These are phyloP conservation scores for Papilio polyxenes DNA, from an alignment of 1,140 invertebrate species.

Conservation along the genomic window DNA sequence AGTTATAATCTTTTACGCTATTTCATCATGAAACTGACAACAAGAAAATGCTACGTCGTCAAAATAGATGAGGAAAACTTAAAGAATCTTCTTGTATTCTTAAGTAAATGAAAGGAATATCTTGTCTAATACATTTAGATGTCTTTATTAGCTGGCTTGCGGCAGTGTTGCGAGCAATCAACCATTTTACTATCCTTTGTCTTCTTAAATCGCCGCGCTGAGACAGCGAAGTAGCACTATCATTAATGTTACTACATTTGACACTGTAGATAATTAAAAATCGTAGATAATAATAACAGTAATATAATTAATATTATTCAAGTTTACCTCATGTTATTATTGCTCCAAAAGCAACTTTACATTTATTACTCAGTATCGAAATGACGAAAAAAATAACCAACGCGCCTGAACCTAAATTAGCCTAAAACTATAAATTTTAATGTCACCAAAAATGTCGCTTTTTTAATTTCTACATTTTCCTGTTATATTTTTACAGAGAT, in stretches of 20 bases:
- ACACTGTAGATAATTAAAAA: neutral
- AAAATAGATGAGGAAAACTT: constrained; percentile 26
- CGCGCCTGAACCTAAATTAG: neutral
- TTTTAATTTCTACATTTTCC: neutral
- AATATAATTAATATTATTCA: neutral
- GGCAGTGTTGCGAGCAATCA: constrained; percentile 74
- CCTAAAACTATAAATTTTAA: neutral
- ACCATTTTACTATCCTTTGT: constrained; percentile 78
- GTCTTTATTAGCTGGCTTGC: constrained; percentile 46
- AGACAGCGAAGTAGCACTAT: constrained; percentile 58
- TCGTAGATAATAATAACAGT: neutral
- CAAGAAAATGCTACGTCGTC: neutral
- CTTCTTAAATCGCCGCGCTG: constrained; percentile 71
- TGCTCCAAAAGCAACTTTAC: neutral
- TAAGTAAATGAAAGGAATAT: constrained; percentile 33
- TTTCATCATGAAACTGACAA: neutral
- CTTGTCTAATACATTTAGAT: constrained; percentile 39
- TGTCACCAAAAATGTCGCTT: too few species aligned
- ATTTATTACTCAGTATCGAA: too few species aligned
- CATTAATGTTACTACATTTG: constrained; percentile 41
- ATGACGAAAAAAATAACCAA: neutral
- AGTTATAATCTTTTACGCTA: neutral
- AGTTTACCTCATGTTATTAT: neutral
- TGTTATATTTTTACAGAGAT: neutral
- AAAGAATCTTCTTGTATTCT: neutral